Conservation (phyloP, 2,797 vertebrate species). For the Carduelis carduelis region DNA sequence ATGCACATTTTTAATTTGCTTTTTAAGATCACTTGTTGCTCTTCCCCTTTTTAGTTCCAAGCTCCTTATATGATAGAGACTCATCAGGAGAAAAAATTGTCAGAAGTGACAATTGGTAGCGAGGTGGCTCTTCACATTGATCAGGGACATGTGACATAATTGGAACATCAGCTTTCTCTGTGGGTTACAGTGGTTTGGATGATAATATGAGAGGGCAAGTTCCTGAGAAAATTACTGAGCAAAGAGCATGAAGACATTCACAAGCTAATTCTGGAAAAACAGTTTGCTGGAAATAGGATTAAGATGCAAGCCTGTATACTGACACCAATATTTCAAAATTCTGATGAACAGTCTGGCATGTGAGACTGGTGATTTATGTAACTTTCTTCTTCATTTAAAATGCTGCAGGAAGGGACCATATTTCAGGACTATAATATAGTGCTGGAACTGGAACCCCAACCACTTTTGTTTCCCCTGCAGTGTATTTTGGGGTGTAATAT, state of each 20-base stretch:
- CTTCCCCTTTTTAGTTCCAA: background rate
- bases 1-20: background rate
- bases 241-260: background rate
- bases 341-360: background rate
- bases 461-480: background rate
- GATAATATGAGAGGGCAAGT: background rate
- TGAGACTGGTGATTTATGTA: background rate
- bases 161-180: background rate
- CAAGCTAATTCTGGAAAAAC: background rate
- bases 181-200: background rate
- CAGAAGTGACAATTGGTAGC: background rate
- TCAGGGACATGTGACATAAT: background rate
- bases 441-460: background rate
- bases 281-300: background rate
- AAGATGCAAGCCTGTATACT: background rate
- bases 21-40: background rate
- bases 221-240: background rate
- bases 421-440: background rate
- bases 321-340: background rate
- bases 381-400: slow-evolving; percentile 1
- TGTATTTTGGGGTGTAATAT: background rate
- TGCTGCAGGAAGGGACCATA: background rate
- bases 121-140: background rate
- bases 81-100: background rate
- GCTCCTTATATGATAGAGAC: background rate